Percentiles rank a stretch among this genome's conserved stretches.
Evolutionary conservation across 2,888 invertebrate species (phyloP).

Genomic region (Philonicus albiceps): DNA sequence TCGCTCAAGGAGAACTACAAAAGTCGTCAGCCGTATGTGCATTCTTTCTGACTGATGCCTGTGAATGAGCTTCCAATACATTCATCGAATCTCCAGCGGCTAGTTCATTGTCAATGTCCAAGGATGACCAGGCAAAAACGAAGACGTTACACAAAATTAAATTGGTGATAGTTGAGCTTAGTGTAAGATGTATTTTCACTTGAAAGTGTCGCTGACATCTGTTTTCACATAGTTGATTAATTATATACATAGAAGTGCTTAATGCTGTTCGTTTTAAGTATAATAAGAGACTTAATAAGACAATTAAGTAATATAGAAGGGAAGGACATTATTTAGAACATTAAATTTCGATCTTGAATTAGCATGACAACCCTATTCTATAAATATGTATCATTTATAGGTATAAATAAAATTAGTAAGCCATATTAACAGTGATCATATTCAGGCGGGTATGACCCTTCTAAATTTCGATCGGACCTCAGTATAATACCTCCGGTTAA

Average conservation of each 20-base stretch:
- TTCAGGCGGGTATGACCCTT: not conserved
- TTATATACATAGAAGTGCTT: not conserved
- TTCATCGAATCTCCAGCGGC: not conserved
- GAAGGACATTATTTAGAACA: not conserved
- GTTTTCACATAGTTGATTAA: too few species aligned
- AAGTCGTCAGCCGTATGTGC: not conserved
- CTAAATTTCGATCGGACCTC: not conserved
- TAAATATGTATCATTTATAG: not conserved
- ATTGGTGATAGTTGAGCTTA: not conserved
- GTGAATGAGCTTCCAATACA: not conserved
- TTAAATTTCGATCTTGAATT: not conserved
- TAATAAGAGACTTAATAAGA: too few species aligned
- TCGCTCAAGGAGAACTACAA: constrained; percentile 8
- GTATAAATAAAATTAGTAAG: not conserved
- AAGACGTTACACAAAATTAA: not conserved
- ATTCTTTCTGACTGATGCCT: not conserved
- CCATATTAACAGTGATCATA: not conserved
- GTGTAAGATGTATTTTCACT: not conserved
- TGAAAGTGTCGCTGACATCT: not conserved
- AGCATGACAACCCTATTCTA: not conserved
- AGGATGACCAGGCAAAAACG: constrained; percentile 10
- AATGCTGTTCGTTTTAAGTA: not conserved
- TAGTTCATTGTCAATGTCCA: constrained; percentile 3
- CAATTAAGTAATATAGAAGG: too few species aligned
- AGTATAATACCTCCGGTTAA: not conserved